Percentiles rank a stretch among this genome's conserved stretches.
Conservation (phyloP, 2,113 vertebrate genomes). For the Alethe diademata region DNA sequence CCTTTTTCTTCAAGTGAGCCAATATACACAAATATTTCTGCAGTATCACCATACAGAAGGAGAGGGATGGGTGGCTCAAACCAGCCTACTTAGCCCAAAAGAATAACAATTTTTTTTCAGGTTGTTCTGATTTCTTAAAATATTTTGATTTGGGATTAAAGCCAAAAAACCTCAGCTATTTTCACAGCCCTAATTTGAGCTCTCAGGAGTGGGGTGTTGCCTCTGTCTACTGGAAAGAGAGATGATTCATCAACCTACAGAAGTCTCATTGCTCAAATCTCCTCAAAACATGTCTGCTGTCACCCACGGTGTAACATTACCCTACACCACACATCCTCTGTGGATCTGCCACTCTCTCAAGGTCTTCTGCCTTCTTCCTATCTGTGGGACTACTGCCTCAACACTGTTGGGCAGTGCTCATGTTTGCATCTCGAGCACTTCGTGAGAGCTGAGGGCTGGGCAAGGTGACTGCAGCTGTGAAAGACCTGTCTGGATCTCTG, state of each 20-base stretch:
- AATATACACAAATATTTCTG: slow-evolving; percentile 32
- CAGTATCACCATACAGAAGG: background rate
- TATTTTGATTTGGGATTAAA: slow-evolving; percentile 35
- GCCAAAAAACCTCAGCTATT: background rate
- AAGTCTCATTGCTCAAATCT: background rate
- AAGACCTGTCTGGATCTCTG: background rate
- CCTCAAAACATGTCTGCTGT: background rate
- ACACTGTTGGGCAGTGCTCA: background rate
- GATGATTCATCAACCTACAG: background rate
- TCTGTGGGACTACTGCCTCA: background rate
- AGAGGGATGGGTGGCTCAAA: background rate
- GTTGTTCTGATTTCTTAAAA: slow-evolving; percentile 46
- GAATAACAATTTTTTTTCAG: background rate
- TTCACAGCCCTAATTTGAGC: background rate
- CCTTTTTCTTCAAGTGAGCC: background rate
- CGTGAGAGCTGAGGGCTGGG: background rate
- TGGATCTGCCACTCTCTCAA: background rate
- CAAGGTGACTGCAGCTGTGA: background rate
- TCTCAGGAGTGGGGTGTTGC: background rate
- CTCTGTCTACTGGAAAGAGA: background rate
- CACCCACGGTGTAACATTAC: background rate
- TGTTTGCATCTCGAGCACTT: background rate
- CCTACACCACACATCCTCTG: rapidly evolving
- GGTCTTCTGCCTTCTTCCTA: background rate
- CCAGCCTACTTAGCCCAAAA: background rate